A percentile compares a stretch with the other conserved stretches of the same genome.
Evolutionary conservation across 2,888 invertebrate genomes (phyloP).

Genomic region (Pristionchus maxplancki): DNA sequence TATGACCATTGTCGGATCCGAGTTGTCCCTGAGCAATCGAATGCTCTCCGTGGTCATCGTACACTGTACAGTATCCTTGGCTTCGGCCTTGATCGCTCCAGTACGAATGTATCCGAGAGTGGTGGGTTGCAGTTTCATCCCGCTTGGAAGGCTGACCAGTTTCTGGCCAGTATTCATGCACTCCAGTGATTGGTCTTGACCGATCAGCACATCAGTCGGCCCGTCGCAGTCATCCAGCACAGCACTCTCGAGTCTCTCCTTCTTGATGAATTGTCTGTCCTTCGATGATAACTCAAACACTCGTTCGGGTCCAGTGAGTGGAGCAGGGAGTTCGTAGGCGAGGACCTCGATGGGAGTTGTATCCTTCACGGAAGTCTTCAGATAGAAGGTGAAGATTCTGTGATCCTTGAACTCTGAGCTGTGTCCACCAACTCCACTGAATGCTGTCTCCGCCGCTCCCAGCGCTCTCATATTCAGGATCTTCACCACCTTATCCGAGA

Average conservation of each 20-base stretch:
- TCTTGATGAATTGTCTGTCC: background rate
- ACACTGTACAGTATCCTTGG: background rate
- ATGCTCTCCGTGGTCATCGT: background rate
- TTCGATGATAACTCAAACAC: background rate
- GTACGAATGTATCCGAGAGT: background rate
- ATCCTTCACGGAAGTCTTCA: background rate
- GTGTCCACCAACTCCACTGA: background rate
- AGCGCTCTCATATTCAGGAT: background rate
- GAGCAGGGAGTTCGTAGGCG: background rate
- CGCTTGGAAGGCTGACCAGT: background rate
- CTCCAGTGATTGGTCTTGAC: background rate
- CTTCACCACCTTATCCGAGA: background rate
- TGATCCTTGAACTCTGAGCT: background rate
- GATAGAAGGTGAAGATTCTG: background rate
- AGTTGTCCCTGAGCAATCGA: background rate
- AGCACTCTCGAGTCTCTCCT: background rate
- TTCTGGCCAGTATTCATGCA: background rate
- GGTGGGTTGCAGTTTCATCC: background rate
- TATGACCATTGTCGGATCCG: background rate
- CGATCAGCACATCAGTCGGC: background rate
- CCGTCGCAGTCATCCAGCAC: background rate
- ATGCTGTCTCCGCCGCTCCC: background rate
- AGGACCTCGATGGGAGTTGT: background rate
- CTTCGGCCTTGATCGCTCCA: background rate
- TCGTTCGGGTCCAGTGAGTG: background rate